A percentile compares a stretch with the other conserved stretches of the same genome.
phyloP scores from a whole-genome alignment of 2,888 invertebrate species.

The Drosophila maculinotata region DNA sequence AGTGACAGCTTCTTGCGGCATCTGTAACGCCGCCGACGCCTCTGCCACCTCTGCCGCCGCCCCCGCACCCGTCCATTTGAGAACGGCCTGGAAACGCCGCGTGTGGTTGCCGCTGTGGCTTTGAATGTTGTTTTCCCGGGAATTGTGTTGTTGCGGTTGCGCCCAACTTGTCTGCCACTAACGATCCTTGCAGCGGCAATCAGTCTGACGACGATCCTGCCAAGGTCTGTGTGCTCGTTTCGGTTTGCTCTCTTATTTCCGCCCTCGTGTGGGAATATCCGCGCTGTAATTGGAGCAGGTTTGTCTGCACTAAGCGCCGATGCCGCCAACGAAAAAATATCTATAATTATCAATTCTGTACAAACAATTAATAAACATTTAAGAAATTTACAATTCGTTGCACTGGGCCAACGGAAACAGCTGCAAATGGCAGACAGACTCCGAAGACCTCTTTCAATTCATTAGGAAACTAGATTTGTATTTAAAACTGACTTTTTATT shows the following conservation, averaged over 20 bases:
- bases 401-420: constrained; percentile 57
- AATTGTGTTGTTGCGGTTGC: constrained; percentile 83
- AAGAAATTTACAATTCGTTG: constrained; percentile 53
- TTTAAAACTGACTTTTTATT: constrained; percentile 4
- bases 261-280: constrained; percentile 76
- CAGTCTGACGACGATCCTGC: constrained; percentile 65
- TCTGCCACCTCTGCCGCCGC: constrained; percentile 27
- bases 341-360: constrained; percentile 72
- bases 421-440: constrained; percentile 44
- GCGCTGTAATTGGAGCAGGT: constrained; percentile 73
- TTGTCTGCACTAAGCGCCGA: constrained; percentile 59
- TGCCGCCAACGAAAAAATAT: constrained; percentile 23
- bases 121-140: constrained; percentile 63
- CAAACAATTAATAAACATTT: constrained; percentile 78
- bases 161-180: constrained; percentile 84
- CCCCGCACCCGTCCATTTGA: constrained; percentile 7
- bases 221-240: constrained; percentile 26
- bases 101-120: constrained; percentile 67
- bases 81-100: constrained; percentile 59
- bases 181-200: constrained; percentile 81
- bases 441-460: not conserved
- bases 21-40: constrained; percentile 76
- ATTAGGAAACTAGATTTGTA: constrained; percentile 2
- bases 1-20: constrained; percentile 84
- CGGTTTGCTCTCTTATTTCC: constrained; percentile 69